Percentiles rank a stretch among this genome's conserved stretches.
Conservation (phyloP, 2,888 invertebrate genomes). For the Megalurothrips usitatus region DNA sequence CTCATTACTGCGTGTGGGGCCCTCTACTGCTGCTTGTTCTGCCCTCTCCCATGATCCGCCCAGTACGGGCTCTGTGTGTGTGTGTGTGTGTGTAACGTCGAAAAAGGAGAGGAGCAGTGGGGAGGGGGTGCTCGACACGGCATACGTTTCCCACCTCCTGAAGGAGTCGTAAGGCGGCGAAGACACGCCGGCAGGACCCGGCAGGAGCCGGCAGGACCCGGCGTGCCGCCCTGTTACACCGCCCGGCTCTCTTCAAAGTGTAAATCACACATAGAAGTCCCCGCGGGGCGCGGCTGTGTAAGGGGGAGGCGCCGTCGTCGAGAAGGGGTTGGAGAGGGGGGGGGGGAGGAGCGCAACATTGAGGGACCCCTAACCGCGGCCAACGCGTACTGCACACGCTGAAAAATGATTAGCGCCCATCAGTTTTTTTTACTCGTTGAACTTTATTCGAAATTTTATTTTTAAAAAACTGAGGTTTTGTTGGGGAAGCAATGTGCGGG, state of each 20-base stretch:
- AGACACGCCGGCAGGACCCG: not conserved
- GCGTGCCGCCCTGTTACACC: no score
- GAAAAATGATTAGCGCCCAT: no score
- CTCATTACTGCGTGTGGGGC: not conserved
- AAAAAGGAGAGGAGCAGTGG: not conserved
- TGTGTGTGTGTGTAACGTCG: no score
- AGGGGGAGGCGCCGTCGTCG: not conserved
- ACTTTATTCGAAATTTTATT: no score
- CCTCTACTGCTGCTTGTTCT: not conserved
- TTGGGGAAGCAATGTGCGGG: no score
- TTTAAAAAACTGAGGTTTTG: no score
- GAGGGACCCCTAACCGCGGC: no score
- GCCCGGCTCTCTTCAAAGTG: no score
- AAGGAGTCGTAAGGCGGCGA: slow-evolving; percentile 5
- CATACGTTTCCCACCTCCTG: slow-evolving; percentile 24
- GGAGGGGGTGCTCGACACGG: slow-evolving; percentile 4
- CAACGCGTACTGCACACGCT: no score
- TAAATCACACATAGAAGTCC: no score
- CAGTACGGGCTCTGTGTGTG: not conserved
- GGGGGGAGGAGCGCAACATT: not conserved
- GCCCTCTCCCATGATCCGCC: not conserved
- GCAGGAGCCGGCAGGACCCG: not conserved
- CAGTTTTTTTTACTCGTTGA: no score
- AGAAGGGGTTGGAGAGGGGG: not conserved
- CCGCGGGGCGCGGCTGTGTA: no score